Evolutionary conservation across 2,888 invertebrate genomes (phyloP).

Genomic region (Pyrocoelia pectoralis): DNA sequence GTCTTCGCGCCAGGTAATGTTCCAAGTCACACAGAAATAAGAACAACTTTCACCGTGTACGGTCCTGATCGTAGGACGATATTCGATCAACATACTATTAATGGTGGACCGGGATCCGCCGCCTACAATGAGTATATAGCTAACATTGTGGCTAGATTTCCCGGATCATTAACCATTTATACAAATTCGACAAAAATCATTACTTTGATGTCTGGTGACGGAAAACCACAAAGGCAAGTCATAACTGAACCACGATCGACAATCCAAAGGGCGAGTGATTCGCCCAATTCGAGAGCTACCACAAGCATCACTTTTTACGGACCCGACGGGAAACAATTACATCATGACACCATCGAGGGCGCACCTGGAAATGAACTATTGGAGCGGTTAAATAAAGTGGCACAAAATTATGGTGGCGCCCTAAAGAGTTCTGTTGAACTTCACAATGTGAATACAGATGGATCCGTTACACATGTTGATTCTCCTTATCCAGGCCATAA

Average conservation of each 20-base stretch:
- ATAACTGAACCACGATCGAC: conserved; percentile 22
- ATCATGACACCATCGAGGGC: conserved; percentile 19
- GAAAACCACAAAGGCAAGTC: conserved; percentile 9
- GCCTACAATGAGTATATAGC: conserved; percentile 19
- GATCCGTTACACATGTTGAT: conserved; percentile 31
- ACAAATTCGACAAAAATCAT: conserved; percentile 26
- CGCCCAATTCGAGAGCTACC: background rate
- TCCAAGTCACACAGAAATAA: background rate
- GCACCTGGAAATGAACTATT: conserved; percentile 21
- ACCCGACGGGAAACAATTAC: conserved; percentile 23
- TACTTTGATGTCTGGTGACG: conserved; percentile 14
- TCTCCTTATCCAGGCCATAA: conserved; percentile 41
- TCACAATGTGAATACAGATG: conserved; percentile 25
- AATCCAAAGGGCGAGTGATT: conserved; percentile 12
- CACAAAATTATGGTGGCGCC: conserved; percentile 15
- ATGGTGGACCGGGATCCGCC: conserved; percentile 19
- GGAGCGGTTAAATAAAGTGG: conserved; percentile 12
- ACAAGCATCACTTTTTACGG: conserved; percentile 23
- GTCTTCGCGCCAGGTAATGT: background rate
- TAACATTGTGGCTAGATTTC: conserved; percentile 13
- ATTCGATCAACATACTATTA: conserved; percentile 20
- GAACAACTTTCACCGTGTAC: conserved; percentile 27
- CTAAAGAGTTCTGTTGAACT: conserved; percentile 15
- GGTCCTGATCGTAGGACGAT: conserved; percentile 17
- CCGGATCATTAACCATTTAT: conserved; percentile 17